Evolutionary conservation across 2,113 vertebrate species (phyloP), one percentile per base, ranked within the genome.

Genomic region (Mastomys natalensis): DNA sequence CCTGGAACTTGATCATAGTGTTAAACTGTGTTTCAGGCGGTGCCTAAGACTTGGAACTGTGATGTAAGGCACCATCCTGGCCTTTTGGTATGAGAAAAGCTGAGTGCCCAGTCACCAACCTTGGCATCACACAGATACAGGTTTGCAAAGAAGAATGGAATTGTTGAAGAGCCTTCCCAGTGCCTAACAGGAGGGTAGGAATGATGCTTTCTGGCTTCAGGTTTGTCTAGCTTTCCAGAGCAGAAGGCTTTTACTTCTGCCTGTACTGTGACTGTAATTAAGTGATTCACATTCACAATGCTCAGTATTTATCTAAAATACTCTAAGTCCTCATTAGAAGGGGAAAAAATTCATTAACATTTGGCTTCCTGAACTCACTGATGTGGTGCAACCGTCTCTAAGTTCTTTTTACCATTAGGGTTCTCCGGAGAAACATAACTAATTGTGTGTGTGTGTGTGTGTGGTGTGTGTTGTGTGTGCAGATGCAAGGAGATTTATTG

Each of bases 291-390:
- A 58, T 84, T 90, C 70, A 40, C 66, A 58, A 43, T 48, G 34
- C 37, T 72, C n/a, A 34, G 66, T 64, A 45, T 93, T 93, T 96
- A 86, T 94, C 64, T 89, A 66, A 94, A 94, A 91, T 87, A 73
- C 40, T 93, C 80, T 43, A 43, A n/a, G 37, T 92, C 70, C 91
- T 92, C 9, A 43, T 89, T 94, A 89, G n/a, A n/a, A 87, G 70
- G 31, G 26, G n/a, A 60, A 85, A 85, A 81, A 90, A 22, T 7
- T 80, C 9, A 2, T 24, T 85, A 66, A 85, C 66, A 58, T 86
- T 93, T 94, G 45, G n/a, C 17, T 66, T 87, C 37, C 40, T 94
- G 51, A 91, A 85, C 74, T 87, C 86, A 68, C n/a, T 43, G 45
- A 91, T 55, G 64, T n/a, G 89, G 24, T 74, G 86, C 43, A 94